Evolutionary conservation across 2,888 invertebrate genomes (phyloP).

Genomic region (Clepsis dumicolana): DNA sequence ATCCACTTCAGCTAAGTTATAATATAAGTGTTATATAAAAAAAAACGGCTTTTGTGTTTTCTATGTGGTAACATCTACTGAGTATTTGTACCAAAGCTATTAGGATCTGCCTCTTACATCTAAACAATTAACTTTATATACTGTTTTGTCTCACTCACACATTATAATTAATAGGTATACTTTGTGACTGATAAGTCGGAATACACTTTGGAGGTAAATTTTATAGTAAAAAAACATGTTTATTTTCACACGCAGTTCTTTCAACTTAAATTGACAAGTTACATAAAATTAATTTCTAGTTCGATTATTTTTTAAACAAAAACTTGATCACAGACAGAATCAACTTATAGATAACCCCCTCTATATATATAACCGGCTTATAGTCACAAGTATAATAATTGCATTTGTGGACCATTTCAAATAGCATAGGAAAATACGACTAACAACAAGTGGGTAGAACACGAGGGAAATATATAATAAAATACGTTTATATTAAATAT

Average conservation of each 20-base stretch:
- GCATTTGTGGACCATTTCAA: constrained; percentile 61
- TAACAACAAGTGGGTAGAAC: constrained; percentile 48
- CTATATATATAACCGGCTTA: constrained; percentile 6
- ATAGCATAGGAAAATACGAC: constrained; percentile 40
- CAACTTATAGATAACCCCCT: neutral
- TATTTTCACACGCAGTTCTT: constrained; percentile 18
- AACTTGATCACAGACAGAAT: constrained; percentile 7
- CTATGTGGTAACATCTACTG: constrained; percentile 76
- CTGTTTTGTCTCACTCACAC: constrained; percentile 74
- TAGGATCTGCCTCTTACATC: constrained; percentile 60
- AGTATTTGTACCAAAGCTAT: constrained; percentile 83
- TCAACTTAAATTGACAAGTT: constrained; percentile 16
- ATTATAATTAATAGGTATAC: constrained; percentile 54
- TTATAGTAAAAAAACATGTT: neutral
- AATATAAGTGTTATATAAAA: constrained; percentile 1
- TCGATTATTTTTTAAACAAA: constrained; percentile 28
- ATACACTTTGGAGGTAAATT: constrained; percentile 5
- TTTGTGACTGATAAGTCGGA: constrained; percentile 28
- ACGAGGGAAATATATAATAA: constrained; percentile 49
- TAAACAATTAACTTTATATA: constrained; percentile 61
- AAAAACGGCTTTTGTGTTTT: constrained; percentile 43
- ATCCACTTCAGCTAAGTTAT: neutral
- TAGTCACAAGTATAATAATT: constrained; percentile 51
- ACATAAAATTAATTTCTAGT: constrained; percentile 3
- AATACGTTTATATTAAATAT: constrained; percentile 34